Percentiles rank a stretch among this genome's conserved stretches.
phyloP scores from a whole-genome alignment of 2,113 vertebrate species.

The Riparia riparia region DNA sequence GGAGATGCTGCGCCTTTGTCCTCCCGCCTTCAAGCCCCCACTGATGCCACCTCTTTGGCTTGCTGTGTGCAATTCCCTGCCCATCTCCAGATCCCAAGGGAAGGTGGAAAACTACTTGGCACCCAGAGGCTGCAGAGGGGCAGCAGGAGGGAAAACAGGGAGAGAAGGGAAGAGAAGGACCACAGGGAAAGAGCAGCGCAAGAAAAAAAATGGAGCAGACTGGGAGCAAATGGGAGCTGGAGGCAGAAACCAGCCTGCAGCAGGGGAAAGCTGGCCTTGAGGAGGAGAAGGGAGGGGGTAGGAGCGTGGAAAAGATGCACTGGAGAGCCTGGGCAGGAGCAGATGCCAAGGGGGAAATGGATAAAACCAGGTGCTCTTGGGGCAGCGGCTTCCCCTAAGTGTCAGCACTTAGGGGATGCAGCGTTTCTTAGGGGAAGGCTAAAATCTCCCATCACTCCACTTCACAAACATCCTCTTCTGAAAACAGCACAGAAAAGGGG shows the following conservation, averaged over 20 bases:
- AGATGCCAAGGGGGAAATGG: not conserved
- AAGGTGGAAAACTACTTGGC: not conserved
- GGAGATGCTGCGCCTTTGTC: not conserved
- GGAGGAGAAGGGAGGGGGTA: not conserved
- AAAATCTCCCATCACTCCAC: not conserved
- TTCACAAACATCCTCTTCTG: not conserved
- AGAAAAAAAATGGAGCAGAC: not conserved
- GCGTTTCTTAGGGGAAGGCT: not conserved
- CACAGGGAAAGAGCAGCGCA: accelerated
- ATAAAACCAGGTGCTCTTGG: not conserved
- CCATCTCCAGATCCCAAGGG: not conserved
- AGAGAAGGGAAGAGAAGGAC: not conserved
- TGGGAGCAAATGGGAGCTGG: not conserved
- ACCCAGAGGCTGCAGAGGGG: not conserved
- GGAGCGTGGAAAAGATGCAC: not conserved
- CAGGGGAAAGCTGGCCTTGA: not conserved
- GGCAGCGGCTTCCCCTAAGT: not conserved
- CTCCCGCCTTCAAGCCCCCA: not conserved
- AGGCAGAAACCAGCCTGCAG: not conserved
- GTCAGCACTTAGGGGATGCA: not conserved
- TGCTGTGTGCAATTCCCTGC: not conserved
- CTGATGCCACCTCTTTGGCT: not conserved
- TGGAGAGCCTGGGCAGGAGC: not conserved
- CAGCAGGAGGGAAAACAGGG: not conserved
- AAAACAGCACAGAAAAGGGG: slow-evolving; percentile 48